These are phyloP conservation scores for Sebastes trivittatus DNA, from an alignment of 2,797 vertebrate genomes.

Conservation along the genomic window DNA sequence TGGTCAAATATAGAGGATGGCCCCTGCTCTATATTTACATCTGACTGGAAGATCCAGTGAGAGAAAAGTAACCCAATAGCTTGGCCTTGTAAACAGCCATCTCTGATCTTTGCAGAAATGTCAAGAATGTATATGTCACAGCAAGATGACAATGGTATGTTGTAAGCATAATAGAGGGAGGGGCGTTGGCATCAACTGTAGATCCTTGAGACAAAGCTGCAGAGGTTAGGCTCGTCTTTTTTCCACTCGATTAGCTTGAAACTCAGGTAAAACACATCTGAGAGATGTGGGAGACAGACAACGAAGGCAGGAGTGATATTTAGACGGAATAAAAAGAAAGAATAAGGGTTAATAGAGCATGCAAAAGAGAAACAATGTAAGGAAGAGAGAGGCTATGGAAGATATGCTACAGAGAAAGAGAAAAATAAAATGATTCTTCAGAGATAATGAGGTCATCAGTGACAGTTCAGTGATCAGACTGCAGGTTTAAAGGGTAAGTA, in stretches of 20 bases:
- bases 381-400: background rate
- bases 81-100: constrained; percentile 44
- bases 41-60: constrained; percentile 49
- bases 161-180: constrained; percentile 49
- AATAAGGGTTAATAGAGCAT: background rate
- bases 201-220: constrained; percentile 25
- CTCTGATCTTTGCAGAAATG: constrained; percentile 55
- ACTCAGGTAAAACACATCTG: background rate
- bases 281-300: background rate
- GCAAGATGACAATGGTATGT: constrained; percentile 51
- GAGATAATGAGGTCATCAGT: background rate
- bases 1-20: constrained; percentile 20
- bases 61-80: constrained; percentile 45
- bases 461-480: constrained; percentile 17
- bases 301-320: background rate
- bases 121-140: constrained; percentile 70
- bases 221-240: background rate
- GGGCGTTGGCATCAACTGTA: constrained; percentile 18
- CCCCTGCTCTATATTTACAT: constrained; percentile 55
- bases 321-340: background rate
- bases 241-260: background rate
- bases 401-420: background rate
- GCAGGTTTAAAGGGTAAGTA: constrained; percentile 19
- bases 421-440: background rate
- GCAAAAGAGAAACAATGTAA: background rate